Evolutionary conservation across 2,797 vertebrate species (phyloP).

Genomic region (Capromys pilorides): DNA sequence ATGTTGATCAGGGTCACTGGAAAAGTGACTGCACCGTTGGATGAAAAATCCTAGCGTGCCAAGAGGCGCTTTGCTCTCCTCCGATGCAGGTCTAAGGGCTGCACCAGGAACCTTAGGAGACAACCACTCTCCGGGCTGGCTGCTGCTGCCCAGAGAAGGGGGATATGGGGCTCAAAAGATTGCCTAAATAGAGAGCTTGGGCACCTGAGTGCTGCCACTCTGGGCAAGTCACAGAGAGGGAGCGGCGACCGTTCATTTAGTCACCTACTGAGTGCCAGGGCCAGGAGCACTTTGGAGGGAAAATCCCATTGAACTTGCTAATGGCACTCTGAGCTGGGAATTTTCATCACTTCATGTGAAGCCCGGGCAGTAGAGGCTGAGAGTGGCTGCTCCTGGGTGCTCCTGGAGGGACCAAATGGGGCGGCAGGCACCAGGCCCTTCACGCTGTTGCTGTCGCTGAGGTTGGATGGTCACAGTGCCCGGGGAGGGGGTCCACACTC

Average conservation of each 20-base stretch:
- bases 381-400: not conserved
- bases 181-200: not conserved
- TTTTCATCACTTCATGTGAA: not conserved
- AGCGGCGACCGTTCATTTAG: not conserved
- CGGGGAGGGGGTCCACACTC: not conserved
- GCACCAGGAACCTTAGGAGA: not conserved
- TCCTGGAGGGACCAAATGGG: not conserved
- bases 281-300: not conserved
- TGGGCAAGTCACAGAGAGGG: not conserved
- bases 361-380: not conserved
- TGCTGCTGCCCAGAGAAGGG: not conserved
- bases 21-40: conserved; percentile 34
- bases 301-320: not conserved
- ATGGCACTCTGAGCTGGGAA: not conserved
- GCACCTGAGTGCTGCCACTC: not conserved
- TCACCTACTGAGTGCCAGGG: not conserved
- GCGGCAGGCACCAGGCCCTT: not conserved
- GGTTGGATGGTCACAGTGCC: not conserved
- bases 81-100: not conserved
- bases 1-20: conserved; percentile 48
- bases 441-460: not conserved
- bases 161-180: not conserved
- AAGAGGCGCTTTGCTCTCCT: not conserved
- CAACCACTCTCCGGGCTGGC: not conserved
- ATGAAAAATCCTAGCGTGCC: conserved; percentile 29